phyloP scores from a whole-genome alignment of 2,113 vertebrate genomes.

The Euleptes europaea region DNA sequence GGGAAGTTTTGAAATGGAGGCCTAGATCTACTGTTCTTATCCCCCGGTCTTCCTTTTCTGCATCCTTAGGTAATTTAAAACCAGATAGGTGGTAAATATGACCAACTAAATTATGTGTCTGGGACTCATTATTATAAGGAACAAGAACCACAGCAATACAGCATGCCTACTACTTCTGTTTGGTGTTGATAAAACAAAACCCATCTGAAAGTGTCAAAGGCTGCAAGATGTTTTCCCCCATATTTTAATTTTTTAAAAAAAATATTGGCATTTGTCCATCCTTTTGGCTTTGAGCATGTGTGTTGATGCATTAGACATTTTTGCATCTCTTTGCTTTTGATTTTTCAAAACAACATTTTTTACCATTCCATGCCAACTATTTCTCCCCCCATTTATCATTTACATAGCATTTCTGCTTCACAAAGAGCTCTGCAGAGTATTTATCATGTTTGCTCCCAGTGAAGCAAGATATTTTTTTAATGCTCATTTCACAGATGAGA shows the following conservation, averaged over 20 bases:
- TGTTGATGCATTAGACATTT: background rate
- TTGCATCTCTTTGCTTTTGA: background rate
- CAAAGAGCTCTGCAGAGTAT: background rate
- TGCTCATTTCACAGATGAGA: background rate
- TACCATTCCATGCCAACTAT: background rate
- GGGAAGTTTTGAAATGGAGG: background rate
- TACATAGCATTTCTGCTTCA: background rate
- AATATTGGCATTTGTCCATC: background rate
- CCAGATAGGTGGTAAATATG: background rate
- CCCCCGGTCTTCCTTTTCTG: background rate
- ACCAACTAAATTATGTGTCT: background rate
- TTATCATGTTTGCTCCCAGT: background rate
- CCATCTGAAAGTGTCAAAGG: background rate
- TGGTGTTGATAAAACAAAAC: conserved; percentile 10
- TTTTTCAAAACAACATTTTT: background rate
- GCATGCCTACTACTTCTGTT: background rate
- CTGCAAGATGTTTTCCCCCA: background rate
- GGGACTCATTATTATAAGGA: background rate
- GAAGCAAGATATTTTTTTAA: background rate
- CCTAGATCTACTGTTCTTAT: background rate
- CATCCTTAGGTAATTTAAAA: background rate
- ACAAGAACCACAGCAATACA: background rate
- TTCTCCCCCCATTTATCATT: background rate
- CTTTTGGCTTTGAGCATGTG: background rate
- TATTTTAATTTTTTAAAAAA: background rate